A percentile compares a stretch with the other conserved stretches of the same genome.
Evolutionary conservation across 2,888 invertebrate genomes (phyloP).

Genomic region (Carcina quercana): DNA sequence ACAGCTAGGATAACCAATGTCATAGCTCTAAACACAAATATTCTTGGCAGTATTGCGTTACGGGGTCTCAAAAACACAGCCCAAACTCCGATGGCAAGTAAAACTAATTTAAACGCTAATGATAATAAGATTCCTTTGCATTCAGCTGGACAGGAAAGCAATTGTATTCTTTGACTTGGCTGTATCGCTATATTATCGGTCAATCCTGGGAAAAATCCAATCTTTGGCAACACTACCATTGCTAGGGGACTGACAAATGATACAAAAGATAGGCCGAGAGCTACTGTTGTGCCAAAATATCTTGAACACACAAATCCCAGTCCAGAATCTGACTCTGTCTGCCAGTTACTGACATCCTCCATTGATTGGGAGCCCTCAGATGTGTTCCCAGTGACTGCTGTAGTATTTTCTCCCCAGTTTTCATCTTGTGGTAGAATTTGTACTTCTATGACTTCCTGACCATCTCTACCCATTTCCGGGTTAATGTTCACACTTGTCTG

Average conservation of each 20-base stretch:
- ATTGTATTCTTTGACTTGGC: slow-evolving; percentile 78
- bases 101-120: slow-evolving; percentile 91
- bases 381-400: slow-evolving; percentile 96
- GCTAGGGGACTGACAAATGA: slow-evolving; percentile 94
- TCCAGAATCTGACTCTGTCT: slow-evolving; percentile 81
- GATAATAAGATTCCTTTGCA: slow-evolving; percentile 95
- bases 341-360: slow-evolving; percentile 92
- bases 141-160: slow-evolving; percentile 91
- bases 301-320: slow-evolving; percentile 84
- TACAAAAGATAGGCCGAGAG: slow-evolving; percentile 84
- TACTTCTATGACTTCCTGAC: slow-evolving; percentile 95
- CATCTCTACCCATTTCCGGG: slow-evolving; percentile 83
- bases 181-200: slow-evolving; percentile 80
- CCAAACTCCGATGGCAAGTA: slow-evolving; percentile 93
- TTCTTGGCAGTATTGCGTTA: slow-evolving; percentile 91
- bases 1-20: slow-evolving; percentile 92
- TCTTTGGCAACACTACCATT: slow-evolving; percentile 95
- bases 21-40: slow-evolving; percentile 92
- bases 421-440: slow-evolving; percentile 97
- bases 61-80: slow-evolving; percentile 91
- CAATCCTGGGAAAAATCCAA: slow-evolving; percentile 87
- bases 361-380: slow-evolving; percentile 96
- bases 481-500: slow-evolving; percentile 90
- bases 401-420: slow-evolving; percentile 99
- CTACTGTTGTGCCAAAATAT: slow-evolving; percentile 87